A percentile compares a stretch with the other conserved stretches of the same genome.
Evolutionary conservation across 2,888 invertebrate species (phyloP).

Genomic region (Carterocephalus palaemon): DNA sequence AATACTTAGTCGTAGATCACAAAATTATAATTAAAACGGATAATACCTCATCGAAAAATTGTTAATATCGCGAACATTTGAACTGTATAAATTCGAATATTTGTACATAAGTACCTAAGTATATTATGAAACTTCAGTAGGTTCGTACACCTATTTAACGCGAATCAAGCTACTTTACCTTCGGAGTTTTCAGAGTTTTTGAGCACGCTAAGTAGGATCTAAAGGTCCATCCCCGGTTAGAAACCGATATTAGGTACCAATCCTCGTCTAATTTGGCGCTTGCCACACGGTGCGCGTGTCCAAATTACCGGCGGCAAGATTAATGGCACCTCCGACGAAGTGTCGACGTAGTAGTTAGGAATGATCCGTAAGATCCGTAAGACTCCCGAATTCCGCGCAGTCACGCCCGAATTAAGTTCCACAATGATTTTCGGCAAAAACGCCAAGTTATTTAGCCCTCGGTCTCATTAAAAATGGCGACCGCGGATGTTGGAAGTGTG

Average conservation of each 20-base stretch:
- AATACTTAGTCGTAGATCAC: too few species aligned
- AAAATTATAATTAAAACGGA: too few species aligned
- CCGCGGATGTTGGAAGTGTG: background rate
- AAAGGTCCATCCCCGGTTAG: too few species aligned
- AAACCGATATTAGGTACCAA: background rate
- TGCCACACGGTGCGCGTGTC: conserved; percentile 11
- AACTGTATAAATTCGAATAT: too few species aligned
- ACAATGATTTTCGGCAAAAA: conserved; percentile 23
- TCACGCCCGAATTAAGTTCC: conserved; percentile 27
- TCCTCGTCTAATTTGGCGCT: background rate
- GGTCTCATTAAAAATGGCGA: conserved; percentile 20
- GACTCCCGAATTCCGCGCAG: conserved; percentile 27
- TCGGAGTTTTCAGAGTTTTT: too few species aligned
- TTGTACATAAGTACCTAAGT: too few species aligned
- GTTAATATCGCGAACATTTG: too few species aligned
- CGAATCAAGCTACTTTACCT: too few species aligned
- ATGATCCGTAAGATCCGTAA: conserved; percentile 26
- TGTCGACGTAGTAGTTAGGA: conserved; percentile 30
- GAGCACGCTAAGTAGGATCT: too few species aligned
- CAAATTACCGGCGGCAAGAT: conserved; percentile 16
- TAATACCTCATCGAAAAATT: too few species aligned
- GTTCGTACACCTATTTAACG: too few species aligned
- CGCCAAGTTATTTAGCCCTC: conserved; percentile 12
- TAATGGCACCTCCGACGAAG: conserved; percentile 12
- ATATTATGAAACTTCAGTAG: too few species aligned